These are phyloP conservation scores for Holacanthella duospinosa DNA, from an alignment of 2,888 invertebrate genomes.

Conservation along the genomic window DNA sequence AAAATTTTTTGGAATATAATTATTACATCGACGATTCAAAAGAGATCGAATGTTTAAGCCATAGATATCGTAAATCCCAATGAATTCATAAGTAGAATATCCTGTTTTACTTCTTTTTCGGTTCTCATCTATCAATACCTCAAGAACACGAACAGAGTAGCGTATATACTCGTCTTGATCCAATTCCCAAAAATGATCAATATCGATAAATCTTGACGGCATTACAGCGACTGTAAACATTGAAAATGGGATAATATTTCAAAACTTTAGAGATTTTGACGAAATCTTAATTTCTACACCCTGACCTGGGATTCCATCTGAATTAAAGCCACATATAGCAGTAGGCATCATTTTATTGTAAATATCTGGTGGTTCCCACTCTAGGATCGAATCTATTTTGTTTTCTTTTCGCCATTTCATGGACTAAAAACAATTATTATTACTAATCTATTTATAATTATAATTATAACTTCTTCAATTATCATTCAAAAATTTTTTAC, in stretches of 20 bases:
- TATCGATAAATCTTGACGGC: neutral
- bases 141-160: neutral
- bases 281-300: neutral
- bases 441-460: neutral
- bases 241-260: too few species aligned
- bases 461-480: neutral
- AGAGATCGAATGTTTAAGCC: conserved; percentile 7
- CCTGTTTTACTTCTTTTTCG: neutral
- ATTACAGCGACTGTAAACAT: neutral
- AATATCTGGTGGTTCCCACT: conserved; percentile 17
- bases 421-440: conserved; percentile 8
- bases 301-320: conserved; percentile 5
- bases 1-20: neutral
- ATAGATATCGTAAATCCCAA: conserved; percentile 11
- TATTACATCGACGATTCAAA: neutral
- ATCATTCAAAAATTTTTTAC: conserved; percentile 4
- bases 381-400: conserved; percentile 8
- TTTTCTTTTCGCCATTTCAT: conserved; percentile 13
- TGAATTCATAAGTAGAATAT: conserved; percentile 5
- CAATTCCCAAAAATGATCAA: conserved; percentile 6
- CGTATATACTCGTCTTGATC: neutral
- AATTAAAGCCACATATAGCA: conserved; percentile 8
- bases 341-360: conserved; percentile 10
- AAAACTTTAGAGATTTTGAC: neutral
- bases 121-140: neutral